Conservation (phyloP, 2,797 vertebrate genomes). For the Mormyrops boulengeri region DNA sequence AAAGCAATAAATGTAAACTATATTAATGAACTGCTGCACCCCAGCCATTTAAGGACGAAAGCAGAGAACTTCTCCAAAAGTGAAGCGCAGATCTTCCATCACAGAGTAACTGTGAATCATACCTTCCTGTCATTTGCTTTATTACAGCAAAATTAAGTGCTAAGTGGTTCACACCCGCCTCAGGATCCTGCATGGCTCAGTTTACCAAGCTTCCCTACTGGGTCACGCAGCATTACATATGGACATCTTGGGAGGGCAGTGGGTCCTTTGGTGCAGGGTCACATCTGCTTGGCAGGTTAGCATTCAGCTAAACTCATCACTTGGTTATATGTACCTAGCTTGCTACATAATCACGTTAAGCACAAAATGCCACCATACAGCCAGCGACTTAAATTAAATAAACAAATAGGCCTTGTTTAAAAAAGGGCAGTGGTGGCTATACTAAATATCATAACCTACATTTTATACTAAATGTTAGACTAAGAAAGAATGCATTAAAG, state of each 20-base stretch:
- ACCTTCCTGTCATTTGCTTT: neutral
- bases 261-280: neutral
- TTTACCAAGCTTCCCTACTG: neutral
- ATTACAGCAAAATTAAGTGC: neutral
- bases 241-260: neutral
- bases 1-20: neutral
- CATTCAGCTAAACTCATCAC: neutral
- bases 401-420: constrained; percentile 6
- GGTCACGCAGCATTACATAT: neutral
- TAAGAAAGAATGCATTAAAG: neutral
- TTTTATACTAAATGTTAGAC: neutral
- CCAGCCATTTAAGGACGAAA: neutral
- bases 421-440: neutral
- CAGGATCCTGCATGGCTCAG: neutral
- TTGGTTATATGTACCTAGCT: neutral
- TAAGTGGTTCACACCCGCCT: neutral
- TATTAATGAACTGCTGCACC: neutral
- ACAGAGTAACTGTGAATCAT: neutral
- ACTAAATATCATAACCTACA: neutral
- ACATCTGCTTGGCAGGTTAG: neutral
- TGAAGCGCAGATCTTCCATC: neutral
- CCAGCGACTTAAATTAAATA: neutral
- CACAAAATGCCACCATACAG: neutral
- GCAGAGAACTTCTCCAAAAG: neutral
- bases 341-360: neutral